Conservation (phyloP, 2,888 invertebrate genomes). For the Agrotis exclamationis region DNA sequence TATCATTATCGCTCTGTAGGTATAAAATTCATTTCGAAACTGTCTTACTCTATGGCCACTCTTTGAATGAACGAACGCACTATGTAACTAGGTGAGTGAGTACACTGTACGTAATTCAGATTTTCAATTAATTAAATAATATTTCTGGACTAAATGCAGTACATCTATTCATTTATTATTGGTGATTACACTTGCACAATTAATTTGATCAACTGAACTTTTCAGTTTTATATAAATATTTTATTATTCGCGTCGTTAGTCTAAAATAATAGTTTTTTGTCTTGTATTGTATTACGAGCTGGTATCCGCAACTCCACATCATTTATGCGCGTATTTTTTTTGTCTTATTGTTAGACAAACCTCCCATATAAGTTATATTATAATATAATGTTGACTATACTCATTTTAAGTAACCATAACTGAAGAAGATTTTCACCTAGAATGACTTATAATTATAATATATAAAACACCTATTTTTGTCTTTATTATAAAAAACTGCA, state of each 20-base stretch:
- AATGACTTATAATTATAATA: background rate
- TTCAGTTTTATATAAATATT: background rate
- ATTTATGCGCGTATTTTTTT: too few species aligned
- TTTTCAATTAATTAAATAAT: conserved; percentile 22
- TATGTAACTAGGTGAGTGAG: background rate
- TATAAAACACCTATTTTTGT: background rate
- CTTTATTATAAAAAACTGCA: background rate
- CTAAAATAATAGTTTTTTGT: too few species aligned
- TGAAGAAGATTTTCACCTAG: background rate
- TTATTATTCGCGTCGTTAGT: too few species aligned
- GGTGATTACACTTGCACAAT: background rate
- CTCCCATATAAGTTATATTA: too few species aligned
- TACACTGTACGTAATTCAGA: conserved; percentile 5
- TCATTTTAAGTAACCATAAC: too few species aligned
- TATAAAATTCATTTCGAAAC: background rate
- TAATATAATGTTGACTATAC: too few species aligned
- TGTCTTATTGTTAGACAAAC: too few species aligned
- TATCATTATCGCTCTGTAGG: background rate
- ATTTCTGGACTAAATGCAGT: background rate
- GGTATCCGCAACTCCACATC: too few species aligned
- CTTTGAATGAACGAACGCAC: conserved; percentile 14
- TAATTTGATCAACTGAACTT: background rate
- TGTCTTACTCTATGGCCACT: conserved; percentile 20
- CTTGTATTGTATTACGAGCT: too few species aligned
- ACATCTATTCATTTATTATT: conserved; percentile 5